Evolutionary conservation across 1,140 invertebrate species (phyloP), one percentile per base, ranked within the genome.

Genomic region (Episyrphus balteatus): DNA sequence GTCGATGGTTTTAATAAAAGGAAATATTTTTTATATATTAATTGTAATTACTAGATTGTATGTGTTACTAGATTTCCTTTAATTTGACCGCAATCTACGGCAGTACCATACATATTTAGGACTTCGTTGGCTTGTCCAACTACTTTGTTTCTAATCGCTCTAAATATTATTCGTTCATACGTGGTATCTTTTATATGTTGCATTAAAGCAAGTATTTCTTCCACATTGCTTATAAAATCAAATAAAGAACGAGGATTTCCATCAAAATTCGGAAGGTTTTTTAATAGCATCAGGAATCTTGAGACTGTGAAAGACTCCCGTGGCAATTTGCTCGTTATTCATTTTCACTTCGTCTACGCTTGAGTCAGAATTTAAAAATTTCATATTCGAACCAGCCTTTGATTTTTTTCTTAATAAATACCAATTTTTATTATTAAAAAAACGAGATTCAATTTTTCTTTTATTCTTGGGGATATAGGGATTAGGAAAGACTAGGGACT

Each of bases 61-160:
- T 41, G 46, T 2, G 31, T 26, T 12, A 42, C 41, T 42, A 47
- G 13, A 32, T 41, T 47, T 6, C 7, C 18, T 41, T 47, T 47
- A 5, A 47, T 47, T 10, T 42, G 19, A 32, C 10, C 31, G 37
- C 38, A 47, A n/a, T 43, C 31, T 8, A 43, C 17, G 9, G 42
- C 3, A 3, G 42, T 43, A 12, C 42, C 42, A 18, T 47, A 47
- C 38, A 41, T 41, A 15, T 46, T 36, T 36, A 21, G 38, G 15
- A 41, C 38, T 18, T 47, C 42, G 26, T 43, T 43, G 31, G 31
- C 42, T 14, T 12, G 21, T 11, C 15, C 3, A 18, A 21, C 18
- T 30, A 43, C 26, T 43, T 30, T 43, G n/a, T 43, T 43, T 31
- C 21, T n/a, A 43, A 43, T 43, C 26, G 42, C 42, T 43, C 39